These are phyloP conservation scores for Melanogrammus aeglefinus DNA, from an alignment of 2,797 vertebrate genomes.

Conservation along the genomic window DNA sequence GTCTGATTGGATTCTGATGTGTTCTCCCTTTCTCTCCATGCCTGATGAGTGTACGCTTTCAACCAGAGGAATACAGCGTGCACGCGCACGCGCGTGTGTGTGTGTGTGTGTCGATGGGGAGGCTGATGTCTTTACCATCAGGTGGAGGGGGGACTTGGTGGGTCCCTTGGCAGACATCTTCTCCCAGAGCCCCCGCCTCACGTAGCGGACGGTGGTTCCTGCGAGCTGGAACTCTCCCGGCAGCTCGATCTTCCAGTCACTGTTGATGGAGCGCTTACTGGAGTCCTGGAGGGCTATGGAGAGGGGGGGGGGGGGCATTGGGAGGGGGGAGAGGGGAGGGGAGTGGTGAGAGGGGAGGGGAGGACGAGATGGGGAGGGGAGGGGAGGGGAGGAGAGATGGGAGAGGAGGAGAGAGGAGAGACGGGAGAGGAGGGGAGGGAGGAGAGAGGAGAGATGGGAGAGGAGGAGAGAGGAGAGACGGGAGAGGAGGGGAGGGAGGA, in stretches of 20 bases:
- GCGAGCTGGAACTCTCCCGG: slow-evolving; percentile 96
- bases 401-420: no score
- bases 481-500: not conserved
- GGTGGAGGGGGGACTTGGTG: slow-evolving; percentile 87
- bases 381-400: not conserved
- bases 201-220: slow-evolving; percentile 92
- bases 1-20: not conserved
- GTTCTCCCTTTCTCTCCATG: not conserved
- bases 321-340: not conserved
- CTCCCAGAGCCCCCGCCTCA: slow-evolving; percentile 94
- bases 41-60: not conserved
- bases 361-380: no score
- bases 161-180: slow-evolving; percentile 98
- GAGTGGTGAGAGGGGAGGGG: no score
- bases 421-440: no score
- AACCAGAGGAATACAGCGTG: not conserved
- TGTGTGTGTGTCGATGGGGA: not conserved
- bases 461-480: no score
- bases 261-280: slow-evolving; percentile 92
- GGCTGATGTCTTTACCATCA: slow-evolving; percentile 84
- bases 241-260: slow-evolving; percentile 97
- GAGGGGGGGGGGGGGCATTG: not conserved
- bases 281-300: slow-evolving; percentile 91
- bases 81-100: not conserved
- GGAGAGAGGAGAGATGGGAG: no score